Percentiles rank a stretch among this genome's conserved stretches.
phyloP scores from a whole-genome alignment of 37 sponge, comb jelly and placozoan species.

The Diacarnus erythraeanus region DNA sequence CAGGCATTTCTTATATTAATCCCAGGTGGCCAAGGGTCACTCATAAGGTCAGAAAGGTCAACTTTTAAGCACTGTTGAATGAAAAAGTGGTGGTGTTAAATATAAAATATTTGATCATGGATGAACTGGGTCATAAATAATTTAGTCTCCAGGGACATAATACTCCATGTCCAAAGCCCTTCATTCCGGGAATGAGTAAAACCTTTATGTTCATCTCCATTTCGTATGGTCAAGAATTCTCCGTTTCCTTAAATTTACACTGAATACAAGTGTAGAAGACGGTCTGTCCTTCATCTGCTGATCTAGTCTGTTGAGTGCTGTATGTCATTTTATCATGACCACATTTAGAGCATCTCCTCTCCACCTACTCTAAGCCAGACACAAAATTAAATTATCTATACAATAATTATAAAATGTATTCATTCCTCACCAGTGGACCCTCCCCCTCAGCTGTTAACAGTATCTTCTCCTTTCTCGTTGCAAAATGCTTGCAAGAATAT shows the following conservation, averaged over 20 bases:
- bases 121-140: too few relatives aligned
- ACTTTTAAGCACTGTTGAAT: too few relatives aligned
- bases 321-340: slow-evolving; percentile 92
- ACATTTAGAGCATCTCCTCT: slow-evolving; percentile 84
- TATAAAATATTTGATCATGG: neutral
- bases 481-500: slow-evolving; percentile 56
- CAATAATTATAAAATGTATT: neutral
- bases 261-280: slow-evolving; percentile 91
- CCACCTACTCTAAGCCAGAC: slow-evolving; percentile 52
- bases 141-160: too few relatives aligned
- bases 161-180: too few relatives aligned
- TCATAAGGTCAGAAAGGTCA: too few relatives aligned
- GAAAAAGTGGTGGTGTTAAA: neutral
- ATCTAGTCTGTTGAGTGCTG: slow-evolving; percentile 89
- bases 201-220: too few relatives aligned
- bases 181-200: too few relatives aligned
- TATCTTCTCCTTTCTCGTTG: slow-evolving; percentile 18
- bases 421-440: slow-evolving; percentile 67
- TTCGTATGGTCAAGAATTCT: slow-evolving; percentile 38
- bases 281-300: slow-evolving; percentile 98
- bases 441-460: slow-evolving; percentile 23
- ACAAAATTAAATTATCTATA: neutral
- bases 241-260: slow-evolving; percentile 75
- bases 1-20: too few relatives aligned
- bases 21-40: too few relatives aligned